Percentiles rank a stretch among this genome's conserved stretches.
Evolutionary conservation across 2,113 vertebrate species (phyloP).

Genomic region (Sakesphorus luctuosus): DNA sequence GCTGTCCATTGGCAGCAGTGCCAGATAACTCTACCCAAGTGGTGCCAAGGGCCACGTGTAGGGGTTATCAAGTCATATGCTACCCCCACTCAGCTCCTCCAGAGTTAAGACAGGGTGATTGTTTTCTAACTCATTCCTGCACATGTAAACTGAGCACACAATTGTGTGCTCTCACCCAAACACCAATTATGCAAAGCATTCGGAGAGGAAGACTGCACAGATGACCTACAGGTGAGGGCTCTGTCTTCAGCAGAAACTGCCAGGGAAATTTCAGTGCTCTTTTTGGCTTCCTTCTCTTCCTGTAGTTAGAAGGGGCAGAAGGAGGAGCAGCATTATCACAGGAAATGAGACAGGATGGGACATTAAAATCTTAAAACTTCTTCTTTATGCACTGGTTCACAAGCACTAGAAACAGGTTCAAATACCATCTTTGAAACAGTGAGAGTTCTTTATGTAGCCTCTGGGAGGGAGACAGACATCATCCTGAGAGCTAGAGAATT

Average conservation of each 20-base stretch:
- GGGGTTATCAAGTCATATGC: not conserved
- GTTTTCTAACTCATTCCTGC: not conserved
- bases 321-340: not conserved
- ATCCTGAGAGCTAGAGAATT: not conserved
- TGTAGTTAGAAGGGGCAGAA: not conserved
- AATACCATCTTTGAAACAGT: not conserved
- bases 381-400: not conserved
- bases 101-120: not conserved
- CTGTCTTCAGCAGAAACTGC: not conserved
- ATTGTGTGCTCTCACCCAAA: not conserved
- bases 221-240: not conserved
- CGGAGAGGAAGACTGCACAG: not conserved
- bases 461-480: not conserved
- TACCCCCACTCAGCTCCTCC: not conserved
- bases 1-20: not conserved
- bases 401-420: not conserved
- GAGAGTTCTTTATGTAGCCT: not conserved
- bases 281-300: not conserved
- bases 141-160: not conserved
- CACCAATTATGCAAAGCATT: not conserved
- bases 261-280: not conserved
- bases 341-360: not conserved
- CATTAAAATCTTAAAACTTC: not conserved
- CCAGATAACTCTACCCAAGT: not conserved
- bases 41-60: fast-evolving